phyloP scores from a whole-genome alignment of 1,140 invertebrate species.

The Drosophila lacteicornis region DNA sequence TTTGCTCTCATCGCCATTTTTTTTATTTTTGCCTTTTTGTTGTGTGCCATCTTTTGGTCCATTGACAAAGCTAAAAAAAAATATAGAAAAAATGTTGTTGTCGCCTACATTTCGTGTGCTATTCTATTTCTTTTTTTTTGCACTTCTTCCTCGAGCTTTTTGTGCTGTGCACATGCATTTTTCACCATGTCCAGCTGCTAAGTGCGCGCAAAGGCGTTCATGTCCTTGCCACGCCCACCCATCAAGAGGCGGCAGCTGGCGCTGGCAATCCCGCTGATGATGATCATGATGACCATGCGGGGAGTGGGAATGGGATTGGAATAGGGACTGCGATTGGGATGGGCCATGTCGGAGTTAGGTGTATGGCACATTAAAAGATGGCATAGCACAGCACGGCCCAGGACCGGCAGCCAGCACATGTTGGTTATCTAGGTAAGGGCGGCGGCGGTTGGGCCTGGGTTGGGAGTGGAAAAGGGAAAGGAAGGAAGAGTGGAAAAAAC shows the following conservation, averaged over 20 bases:
- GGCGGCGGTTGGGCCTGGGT: neutral
- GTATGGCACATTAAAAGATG: slow-evolving; percentile 74
- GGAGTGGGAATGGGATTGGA: slow-evolving; percentile 9
- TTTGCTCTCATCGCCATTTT: slow-evolving; percentile 36
- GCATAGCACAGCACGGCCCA: slow-evolving; percentile 17
- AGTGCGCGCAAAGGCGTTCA: slow-evolving; percentile 59
- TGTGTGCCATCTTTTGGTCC: slow-evolving; percentile 47
- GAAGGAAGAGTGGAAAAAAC: slow-evolving; percentile 37
- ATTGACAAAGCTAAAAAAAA: slow-evolving; percentile 60
- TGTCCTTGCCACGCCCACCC: slow-evolving; percentile 59
- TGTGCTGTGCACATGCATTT: slow-evolving; percentile 64
- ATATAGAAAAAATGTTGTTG: slow-evolving; percentile 51
- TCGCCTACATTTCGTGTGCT: slow-evolving; percentile 64
- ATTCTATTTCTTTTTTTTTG: slow-evolving; percentile 30
- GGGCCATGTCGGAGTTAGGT: slow-evolving; percentile 49
- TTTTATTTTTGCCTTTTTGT: slow-evolving; percentile 29
- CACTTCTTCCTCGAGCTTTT: slow-evolving; percentile 30
- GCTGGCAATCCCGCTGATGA: slow-evolving; percentile 37
- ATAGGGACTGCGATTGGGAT: slow-evolving; percentile 6
- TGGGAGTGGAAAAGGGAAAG: neutral
- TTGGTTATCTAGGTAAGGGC: slow-evolving; percentile 51
- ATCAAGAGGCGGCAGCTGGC: slow-evolving; percentile 56
- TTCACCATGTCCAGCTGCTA: slow-evolving; percentile 63
- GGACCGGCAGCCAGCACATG: slow-evolving; percentile 51
- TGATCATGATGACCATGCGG: slow-evolving; percentile 43